These are phyloP conservation scores for Zaprionus lineosus DNA, from an alignment of 2,888 invertebrate genomes.

Conservation along the genomic window DNA sequence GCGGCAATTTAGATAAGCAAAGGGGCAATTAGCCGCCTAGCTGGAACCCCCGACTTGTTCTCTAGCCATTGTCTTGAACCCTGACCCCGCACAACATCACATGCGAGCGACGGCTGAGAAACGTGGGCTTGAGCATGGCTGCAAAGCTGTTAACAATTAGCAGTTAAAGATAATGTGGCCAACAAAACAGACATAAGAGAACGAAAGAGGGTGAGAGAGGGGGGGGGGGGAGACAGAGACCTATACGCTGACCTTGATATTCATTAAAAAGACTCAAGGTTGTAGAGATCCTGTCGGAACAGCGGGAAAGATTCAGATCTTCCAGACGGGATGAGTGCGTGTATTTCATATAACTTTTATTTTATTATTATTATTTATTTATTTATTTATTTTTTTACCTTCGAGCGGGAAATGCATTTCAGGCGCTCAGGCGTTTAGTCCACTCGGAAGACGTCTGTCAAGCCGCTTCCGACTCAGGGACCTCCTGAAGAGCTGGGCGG, in stretches of 20 bases:
- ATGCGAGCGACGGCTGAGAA: constrained; percentile 54
- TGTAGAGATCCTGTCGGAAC: no score
- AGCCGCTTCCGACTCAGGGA: no score
- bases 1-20: constrained; percentile 78
- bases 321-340: no score
- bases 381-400: no score
- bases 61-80: constrained; percentile 70
- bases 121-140: constrained; percentile 10
- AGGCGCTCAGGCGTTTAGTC: no score
- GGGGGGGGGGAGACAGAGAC: constrained; percentile 13
- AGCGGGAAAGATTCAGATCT: no score
- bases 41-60: constrained; percentile 29
- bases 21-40: constrained; percentile 64
- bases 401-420: no score
- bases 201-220: no score
- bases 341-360: no score
- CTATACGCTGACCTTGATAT: constrained; percentile 23
- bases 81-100: constrained; percentile 74
- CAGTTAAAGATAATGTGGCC: constrained; percentile 19
- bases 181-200: not conserved
- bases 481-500: no score
- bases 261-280: constrained; percentile 2
- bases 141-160: constrained; percentile 49
- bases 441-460: no score
- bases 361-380: no score